These are phyloP conservation scores for Cephus spinipes DNA, from an alignment of 2,888 invertebrate species.

Conservation along the genomic window DNA sequence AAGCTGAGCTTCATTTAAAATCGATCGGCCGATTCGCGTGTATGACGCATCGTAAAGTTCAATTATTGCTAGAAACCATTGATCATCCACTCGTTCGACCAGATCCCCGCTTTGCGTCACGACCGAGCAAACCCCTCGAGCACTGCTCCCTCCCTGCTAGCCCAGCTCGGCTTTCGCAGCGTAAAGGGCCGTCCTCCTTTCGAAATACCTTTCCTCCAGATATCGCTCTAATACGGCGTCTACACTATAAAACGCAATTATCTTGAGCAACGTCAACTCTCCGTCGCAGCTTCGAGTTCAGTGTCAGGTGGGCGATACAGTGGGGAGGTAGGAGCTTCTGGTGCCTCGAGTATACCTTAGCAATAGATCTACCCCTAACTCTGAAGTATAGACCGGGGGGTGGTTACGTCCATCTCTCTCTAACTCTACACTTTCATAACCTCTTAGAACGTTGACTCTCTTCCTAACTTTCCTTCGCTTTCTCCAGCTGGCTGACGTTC, in stretches of 20 bases:
- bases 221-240: background rate
- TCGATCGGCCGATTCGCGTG: background rate
- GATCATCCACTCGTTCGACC: background rate
- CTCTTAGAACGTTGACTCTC: background rate
- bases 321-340: background rate
- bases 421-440: background rate
- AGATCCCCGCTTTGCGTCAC: background rate
- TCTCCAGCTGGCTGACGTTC: slow-evolving; percentile 3
- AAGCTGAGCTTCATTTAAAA: background rate
- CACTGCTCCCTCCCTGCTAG: background rate
- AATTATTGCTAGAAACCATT: background rate
- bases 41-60: slow-evolving; percentile 9
- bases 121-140: background rate
- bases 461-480: background rate
- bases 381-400: background rate
- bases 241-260: slow-evolving; percentile 32
- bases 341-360: background rate
- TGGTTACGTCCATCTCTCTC: background rate
- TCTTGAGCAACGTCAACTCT: slow-evolving; percentile 40
- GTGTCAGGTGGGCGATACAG: background rate
- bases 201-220: background rate
- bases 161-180: background rate
- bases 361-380: background rate
- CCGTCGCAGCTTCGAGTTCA: slow-evolving; percentile 27
- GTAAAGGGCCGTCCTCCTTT: background rate